Evolutionary conservation across 2,113 vertebrate species (phyloP).

Genomic region (Limanda limanda): DNA sequence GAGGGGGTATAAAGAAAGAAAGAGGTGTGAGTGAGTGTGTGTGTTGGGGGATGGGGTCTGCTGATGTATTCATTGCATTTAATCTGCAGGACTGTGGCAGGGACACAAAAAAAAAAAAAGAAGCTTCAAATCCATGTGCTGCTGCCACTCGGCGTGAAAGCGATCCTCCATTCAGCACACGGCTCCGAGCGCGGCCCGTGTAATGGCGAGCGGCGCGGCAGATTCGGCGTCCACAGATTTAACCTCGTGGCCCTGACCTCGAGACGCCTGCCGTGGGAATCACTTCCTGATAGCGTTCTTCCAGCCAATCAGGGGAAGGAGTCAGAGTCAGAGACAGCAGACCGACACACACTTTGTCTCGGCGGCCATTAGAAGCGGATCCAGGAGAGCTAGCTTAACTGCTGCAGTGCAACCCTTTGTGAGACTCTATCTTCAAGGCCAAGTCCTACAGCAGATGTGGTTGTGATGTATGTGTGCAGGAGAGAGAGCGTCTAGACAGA

Average conservation of each 20-base stretch:
- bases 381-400: neutral
- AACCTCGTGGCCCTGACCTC: slow-evolving; percentile 57
- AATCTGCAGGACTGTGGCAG: slow-evolving; percentile 21
- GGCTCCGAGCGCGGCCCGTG: slow-evolving; percentile 29
- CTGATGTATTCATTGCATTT: slow-evolving; percentile 48
- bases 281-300: slow-evolving; percentile 56
- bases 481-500: slow-evolving; percentile 46
- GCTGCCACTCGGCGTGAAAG: slow-evolving; percentile 21
- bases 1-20: slow-evolving; percentile 13
- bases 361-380: neutral
- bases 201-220: slow-evolving; percentile 5
- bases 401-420: neutral
- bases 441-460: slow-evolving; percentile 60
- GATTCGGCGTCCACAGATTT: slow-evolving; percentile 48
- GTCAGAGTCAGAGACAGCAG: slow-evolving; percentile 22
- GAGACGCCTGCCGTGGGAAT: slow-evolving; percentile 40
- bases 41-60: slow-evolving; percentile 14
- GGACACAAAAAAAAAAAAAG: neutral
- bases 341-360: neutral
- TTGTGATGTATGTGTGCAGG: slow-evolving; percentile 14
- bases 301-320: slow-evolving; percentile 54
- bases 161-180: slow-evolving; percentile 14
- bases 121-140: slow-evolving; percentile 23
- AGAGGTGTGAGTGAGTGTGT: neutral
- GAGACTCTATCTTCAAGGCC: neutral